phyloP scores from a whole-genome alignment of 2,113 vertebrate species.

The Leucosticte australis region DNA sequence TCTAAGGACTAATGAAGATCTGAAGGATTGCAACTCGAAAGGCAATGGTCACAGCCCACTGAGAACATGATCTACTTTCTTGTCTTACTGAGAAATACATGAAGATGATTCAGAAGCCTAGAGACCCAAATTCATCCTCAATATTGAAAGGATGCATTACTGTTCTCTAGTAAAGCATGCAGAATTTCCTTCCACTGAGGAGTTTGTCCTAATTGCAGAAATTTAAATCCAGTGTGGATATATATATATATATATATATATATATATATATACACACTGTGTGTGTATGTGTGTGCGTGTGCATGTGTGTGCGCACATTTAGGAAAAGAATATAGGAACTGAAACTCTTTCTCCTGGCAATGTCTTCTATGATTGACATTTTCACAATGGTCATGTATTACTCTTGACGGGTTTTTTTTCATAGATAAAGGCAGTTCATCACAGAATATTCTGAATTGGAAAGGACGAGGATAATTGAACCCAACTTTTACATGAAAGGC shows the following conservation, averaged over 20 bases:
- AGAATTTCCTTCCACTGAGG: not conserved
- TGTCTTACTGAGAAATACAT: not conserved
- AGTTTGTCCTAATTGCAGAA: not conserved
- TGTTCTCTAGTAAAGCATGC: not conserved
- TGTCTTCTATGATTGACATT: not conserved
- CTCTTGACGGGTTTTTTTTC: not conserved
- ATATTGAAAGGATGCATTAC: not conserved
- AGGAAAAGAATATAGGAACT: not conserved
- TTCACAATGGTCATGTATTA: not conserved
- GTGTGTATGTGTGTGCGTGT: too few relatives aligned
- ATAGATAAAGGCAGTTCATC: not conserved
- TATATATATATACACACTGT: not conserved
- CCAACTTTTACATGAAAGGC: not conserved
- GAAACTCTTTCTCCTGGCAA: not conserved
- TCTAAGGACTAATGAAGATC: conserved; percentile 34
- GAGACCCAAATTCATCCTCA: not conserved
- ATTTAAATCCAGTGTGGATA: not conserved
- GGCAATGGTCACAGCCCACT: not conserved
- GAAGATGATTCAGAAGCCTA: not conserved
- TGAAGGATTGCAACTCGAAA: conserved; percentile 30
- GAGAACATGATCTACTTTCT: not conserved
- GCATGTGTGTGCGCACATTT: not conserved
- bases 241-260: not conserved
- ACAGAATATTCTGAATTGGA: not conserved
- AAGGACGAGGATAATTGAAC: not conserved